Evolutionary conservation across 2,113 vertebrate species (phyloP).

Genomic region (Pollachius pollachius): DNA sequence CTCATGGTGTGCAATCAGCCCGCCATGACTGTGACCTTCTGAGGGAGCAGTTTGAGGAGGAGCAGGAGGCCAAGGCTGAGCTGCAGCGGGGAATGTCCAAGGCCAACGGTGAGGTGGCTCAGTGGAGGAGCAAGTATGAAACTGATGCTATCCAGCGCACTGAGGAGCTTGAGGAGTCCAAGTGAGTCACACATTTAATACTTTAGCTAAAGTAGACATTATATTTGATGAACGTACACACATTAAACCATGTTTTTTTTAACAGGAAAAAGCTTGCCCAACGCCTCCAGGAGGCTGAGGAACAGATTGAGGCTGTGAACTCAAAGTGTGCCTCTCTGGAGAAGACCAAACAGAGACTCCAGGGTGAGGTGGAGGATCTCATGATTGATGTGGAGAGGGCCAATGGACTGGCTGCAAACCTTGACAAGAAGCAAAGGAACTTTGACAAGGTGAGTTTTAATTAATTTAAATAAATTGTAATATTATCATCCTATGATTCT

Average conservation of each 20-base stretch:
- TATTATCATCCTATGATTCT: too few relatives aligned
- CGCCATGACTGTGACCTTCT: slow-evolving; percentile 83
- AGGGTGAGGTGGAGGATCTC: slow-evolving; percentile 48
- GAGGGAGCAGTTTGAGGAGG: slow-evolving; percentile 82
- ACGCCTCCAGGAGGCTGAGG: slow-evolving; percentile 62
- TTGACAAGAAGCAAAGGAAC: slow-evolving; percentile 78
- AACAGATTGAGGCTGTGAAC: slow-evolving; percentile 63
- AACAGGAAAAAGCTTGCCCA: slow-evolving; percentile 10
- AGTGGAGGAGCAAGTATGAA: slow-evolving; percentile 85
- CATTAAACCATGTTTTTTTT: background rate
- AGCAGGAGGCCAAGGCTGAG: slow-evolving; percentile 82
- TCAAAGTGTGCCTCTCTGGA: slow-evolving; percentile 70
- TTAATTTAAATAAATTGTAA: too few relatives aligned
- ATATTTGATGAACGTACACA: too few relatives aligned
- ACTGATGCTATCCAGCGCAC: slow-evolving; percentile 83
- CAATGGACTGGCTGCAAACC: slow-evolving; percentile 63
- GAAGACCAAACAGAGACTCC: slow-evolving; percentile 74
- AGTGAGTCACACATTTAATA: slow-evolving; percentile 50
- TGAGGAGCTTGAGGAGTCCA: slow-evolving; percentile 83
- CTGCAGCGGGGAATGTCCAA: slow-evolving; percentile 82
- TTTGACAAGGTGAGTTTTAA: slow-evolving; percentile 65
- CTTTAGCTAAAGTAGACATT: too few relatives aligned
- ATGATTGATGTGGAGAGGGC: slow-evolving; percentile 67
- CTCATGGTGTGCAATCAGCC: slow-evolving; percentile 21
- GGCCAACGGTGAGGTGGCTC: slow-evolving; percentile 83